phyloP scores from a whole-genome alignment of 2,888 invertebrate genomes.

The Mycalesis mineus region DNA sequence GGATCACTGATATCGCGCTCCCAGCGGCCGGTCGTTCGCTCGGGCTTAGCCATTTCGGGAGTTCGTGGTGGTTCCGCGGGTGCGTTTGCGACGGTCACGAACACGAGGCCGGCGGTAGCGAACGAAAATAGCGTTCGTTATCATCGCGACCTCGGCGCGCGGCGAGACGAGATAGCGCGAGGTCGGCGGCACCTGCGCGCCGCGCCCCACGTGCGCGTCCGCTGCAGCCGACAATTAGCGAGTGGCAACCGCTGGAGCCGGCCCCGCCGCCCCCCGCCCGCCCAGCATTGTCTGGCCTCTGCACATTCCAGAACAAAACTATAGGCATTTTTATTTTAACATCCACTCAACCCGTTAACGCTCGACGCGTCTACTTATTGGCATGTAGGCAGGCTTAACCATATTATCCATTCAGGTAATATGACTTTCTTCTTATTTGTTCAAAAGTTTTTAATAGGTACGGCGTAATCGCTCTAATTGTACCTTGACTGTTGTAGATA shows the following conservation, averaged over 20 bases:
- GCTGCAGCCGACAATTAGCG: conserved; percentile 48
- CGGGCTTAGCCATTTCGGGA: conserved; percentile 54
- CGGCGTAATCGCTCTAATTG: background rate
- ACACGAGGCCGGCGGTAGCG: conserved; percentile 53
- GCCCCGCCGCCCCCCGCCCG: conserved; percentile 30
- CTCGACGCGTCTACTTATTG: background rate
- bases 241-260: conserved; percentile 30
- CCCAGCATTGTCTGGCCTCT: conserved; percentile 25
- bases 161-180: conserved; percentile 73
- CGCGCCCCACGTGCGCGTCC: conserved; percentile 61
- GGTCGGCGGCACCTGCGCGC: conserved; percentile 70
- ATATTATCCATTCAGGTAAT: conserved; percentile 3
- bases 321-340: background rate
- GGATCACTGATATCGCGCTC: conserved; percentile 30
- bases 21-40: conserved; percentile 17
- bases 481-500: background rate
- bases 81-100: conserved; percentile 67
- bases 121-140: conserved; percentile 73
- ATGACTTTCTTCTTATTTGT: background rate
- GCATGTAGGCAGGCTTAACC: background rate
- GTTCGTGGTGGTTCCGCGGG: conserved; percentile 49
- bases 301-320: conserved; percentile 27
- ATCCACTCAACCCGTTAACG: background rate
- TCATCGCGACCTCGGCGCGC: conserved; percentile 69
- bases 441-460: background rate